Conservation (phyloP, 1,140 invertebrate genomes). For the Luehdorfia chinensis region DNA sequence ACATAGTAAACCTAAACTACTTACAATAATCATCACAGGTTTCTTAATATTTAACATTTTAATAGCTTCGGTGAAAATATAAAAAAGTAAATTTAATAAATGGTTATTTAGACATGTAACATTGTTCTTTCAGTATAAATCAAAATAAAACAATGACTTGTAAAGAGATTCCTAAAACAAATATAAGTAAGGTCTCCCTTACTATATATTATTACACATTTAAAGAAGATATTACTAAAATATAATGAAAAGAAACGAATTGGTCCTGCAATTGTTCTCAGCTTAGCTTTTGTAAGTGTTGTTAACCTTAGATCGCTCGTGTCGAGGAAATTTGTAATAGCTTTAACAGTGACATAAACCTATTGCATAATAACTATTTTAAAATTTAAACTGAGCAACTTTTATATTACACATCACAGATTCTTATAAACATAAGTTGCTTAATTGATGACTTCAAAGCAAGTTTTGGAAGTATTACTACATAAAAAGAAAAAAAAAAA, state of each 20-base stretch:
- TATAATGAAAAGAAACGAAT: slow-evolving; percentile 1
- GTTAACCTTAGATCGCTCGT: neutral
- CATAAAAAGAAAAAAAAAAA: slow-evolving; percentile 26
- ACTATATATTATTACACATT: too few relatives aligned
- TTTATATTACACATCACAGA: slow-evolving; percentile 62
- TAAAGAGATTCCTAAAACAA: too few relatives aligned
- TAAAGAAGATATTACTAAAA: neutral
- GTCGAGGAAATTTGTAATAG: neutral
- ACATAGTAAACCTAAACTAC: slow-evolving; percentile 7
- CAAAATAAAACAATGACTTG: too few relatives aligned
- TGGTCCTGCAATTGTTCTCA: slow-evolving; percentile 9
- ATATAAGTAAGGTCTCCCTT: too few relatives aligned
- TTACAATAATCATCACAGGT: slow-evolving; percentile 15
- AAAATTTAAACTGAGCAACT: slow-evolving; percentile 68
- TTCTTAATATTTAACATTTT: slow-evolving; percentile 13
- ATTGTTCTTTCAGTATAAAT: too few relatives aligned
- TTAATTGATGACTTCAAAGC: slow-evolving; percentile 6
- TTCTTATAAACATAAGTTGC: slow-evolving; percentile 22
- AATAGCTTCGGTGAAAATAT: neutral
- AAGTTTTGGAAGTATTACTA: slow-evolving; percentile 18
- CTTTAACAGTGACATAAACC: slow-evolving; percentile 19
- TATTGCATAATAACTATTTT: slow-evolving; percentile 41
- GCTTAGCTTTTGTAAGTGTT: neutral
- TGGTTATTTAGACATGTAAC: too few relatives aligned
- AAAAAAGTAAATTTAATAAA: too few relatives aligned